These are phyloP conservation scores for Prosopocoilus inquinatus DNA, from an alignment of 2,888 invertebrate genomes.

Conservation along the genomic window DNA sequence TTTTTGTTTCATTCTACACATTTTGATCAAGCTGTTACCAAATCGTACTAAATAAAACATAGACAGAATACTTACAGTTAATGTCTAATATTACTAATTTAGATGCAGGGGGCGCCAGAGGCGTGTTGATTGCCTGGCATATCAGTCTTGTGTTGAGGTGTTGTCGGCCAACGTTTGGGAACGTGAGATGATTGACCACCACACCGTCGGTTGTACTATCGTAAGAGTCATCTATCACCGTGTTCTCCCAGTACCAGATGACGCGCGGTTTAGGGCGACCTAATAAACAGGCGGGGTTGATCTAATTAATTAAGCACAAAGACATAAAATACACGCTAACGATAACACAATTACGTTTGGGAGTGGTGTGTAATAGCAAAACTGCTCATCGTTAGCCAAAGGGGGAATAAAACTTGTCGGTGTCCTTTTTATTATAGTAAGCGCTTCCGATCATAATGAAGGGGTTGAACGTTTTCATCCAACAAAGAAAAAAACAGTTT, in stretches of 20 bases:
- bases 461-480: too few relatives aligned
- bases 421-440: too few relatives aligned
- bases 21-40: too few relatives aligned
- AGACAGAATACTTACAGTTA: conserved; percentile 68
- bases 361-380: too few relatives aligned
- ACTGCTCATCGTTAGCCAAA: too few relatives aligned
- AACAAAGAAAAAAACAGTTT: too few relatives aligned
- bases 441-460: too few relatives aligned
- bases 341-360: too few relatives aligned
- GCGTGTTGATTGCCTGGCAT: conserved; percentile 86
- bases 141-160: conserved; percentile 80
- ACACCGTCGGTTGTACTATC: conserved; percentile 67
- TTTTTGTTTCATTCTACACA: not conserved
- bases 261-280: conserved; percentile 76
- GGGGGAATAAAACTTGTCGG: too few relatives aligned
- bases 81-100: conserved; percentile 79
- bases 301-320: too few relatives aligned
- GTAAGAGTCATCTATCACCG: conserved; percentile 79
- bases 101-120: conserved; percentile 73
- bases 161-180: conserved; percentile 77
- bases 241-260: conserved; percentile 83
- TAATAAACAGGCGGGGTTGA: conserved; percentile 40
- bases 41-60: too few relatives aligned
- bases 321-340: too few relatives aligned
- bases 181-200: conserved; percentile 76